phyloP scores from a whole-genome alignment of 2,113 vertebrate genomes.

The Terrapene triunguis region DNA sequence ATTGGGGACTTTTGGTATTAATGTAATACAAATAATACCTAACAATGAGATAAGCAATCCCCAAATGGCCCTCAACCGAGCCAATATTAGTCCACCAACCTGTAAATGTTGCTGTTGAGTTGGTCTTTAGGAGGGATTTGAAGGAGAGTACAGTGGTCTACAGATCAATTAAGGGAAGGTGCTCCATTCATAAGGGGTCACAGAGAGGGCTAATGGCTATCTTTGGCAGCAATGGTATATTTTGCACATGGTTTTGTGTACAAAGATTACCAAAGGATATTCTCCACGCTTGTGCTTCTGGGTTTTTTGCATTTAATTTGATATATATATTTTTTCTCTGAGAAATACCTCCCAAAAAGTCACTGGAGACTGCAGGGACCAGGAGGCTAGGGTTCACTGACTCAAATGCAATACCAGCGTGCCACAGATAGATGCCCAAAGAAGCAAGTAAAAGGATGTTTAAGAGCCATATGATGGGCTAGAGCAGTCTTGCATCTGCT shows the following conservation, averaged over 20 bases:
- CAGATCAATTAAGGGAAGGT: neutral
- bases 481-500: neutral
- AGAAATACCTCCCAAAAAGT: neutral
- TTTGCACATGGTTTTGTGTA: neutral
- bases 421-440: neutral
- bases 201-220: neutral
- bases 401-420: neutral
- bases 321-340: too few relatives aligned
- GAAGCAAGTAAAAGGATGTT: neutral
- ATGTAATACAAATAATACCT: neutral
- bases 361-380: accelerated
- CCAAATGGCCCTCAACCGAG: neutral
- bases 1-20: accelerated
- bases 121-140: neutral
- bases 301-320: accelerated
- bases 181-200: neutral
- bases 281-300: neutral
- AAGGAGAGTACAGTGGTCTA: neutral
- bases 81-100: neutral
- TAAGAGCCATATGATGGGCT: neutral
- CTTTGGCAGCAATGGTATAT: neutral
- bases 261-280: neutral
- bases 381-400: neutral
- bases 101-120: neutral
- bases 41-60: neutral